Evolutionary conservation across 2,113 vertebrate species (phyloP).

Genomic region (Brachyhypopomus gauderio): DNA sequence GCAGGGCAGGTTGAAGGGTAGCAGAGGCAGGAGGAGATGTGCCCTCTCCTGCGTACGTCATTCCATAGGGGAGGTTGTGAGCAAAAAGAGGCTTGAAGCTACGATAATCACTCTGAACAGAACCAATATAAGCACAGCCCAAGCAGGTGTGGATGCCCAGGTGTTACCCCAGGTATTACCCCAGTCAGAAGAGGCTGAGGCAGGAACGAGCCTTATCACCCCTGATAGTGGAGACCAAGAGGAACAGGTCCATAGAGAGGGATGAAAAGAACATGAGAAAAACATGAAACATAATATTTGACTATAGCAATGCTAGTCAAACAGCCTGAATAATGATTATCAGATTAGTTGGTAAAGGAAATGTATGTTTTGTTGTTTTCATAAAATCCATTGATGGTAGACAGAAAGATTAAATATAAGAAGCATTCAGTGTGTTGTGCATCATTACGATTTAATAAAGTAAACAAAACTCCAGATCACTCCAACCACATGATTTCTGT

Average conservation of each 20-base stretch:
- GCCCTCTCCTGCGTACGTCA: background rate
- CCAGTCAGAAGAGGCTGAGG: conserved; percentile 31
- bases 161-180: conserved; percentile 17
- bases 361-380: conserved; percentile 30
- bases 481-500: too few species aligned
- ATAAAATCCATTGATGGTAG: conserved; percentile 30
- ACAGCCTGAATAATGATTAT: conserved; percentile 22
- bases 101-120: background rate
- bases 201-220: conserved; percentile 46
- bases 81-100: conserved; percentile 26
- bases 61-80: background rate
- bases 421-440: conserved; percentile 27
- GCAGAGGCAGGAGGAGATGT: conserved; percentile 47
- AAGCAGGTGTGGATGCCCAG: background rate
- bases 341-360: conserved; percentile 33
- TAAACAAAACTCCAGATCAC: background rate
- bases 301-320: background rate
- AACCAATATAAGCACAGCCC: background rate
- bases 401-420: conserved; percentile 5
- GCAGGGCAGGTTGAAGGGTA: conserved; percentile 46
- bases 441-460: conserved; percentile 52
- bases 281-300: background rate
- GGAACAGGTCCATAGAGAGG: conserved; percentile 54
- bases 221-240: conserved; percentile 59
- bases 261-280: conserved; percentile 63